phyloP scores from a whole-genome alignment of 2,113 vertebrate species.

The Sitta europaea region DNA sequence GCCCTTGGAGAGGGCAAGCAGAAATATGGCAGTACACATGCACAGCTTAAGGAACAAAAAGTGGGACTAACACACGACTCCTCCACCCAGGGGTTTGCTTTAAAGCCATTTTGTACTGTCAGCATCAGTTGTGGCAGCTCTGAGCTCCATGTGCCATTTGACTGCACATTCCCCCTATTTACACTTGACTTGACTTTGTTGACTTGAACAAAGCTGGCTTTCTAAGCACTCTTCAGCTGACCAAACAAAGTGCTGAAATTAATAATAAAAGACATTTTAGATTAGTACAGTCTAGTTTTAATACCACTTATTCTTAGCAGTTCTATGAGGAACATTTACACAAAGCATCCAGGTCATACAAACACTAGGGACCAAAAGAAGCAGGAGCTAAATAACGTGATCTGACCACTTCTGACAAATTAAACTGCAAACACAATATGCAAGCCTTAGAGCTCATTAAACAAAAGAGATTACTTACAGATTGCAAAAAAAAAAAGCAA shows the following conservation, averaged over 20 bases:
- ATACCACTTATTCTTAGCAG: neutral
- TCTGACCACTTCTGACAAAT: neutral
- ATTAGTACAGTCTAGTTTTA: neutral
- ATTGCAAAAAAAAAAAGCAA: neutral
- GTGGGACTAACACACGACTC: neutral
- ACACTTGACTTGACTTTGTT: too few relatives aligned
- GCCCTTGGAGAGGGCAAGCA: neutral
- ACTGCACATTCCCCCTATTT: neutral
- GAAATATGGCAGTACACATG: neutral
- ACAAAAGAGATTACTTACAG: conserved; percentile 30
- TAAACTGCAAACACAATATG: neutral
- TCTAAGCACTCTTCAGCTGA: neutral
- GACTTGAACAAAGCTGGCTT: neutral
- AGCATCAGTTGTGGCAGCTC: neutral
- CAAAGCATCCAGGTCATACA: neutral
- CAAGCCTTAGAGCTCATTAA: neutral
- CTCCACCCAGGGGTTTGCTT: neutral
- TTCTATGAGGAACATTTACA: neutral
- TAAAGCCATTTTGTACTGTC: neutral
- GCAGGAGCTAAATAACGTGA: neutral
- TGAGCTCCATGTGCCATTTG: neutral
- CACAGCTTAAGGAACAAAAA: neutral
- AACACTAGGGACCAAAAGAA: neutral
- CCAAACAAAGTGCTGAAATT: neutral
- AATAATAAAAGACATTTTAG: neutral